Evolutionary conservation across 2,888 invertebrate genomes (phyloP), one percentile per base, ranked within the genome.

Genomic region (Trichacis sp.): DNA sequence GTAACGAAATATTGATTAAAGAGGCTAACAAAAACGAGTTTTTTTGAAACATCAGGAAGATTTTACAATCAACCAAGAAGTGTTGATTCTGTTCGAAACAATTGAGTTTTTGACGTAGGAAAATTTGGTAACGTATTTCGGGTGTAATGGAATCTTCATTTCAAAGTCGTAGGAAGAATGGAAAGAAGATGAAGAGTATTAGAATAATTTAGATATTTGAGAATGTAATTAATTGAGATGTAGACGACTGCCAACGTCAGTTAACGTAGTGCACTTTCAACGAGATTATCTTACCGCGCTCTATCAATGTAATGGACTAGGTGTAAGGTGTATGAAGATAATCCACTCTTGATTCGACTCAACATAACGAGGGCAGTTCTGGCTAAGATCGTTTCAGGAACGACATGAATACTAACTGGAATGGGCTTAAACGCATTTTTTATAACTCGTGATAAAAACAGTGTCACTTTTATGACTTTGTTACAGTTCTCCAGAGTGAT

Each of bases 281-380:
- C 47, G 49, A 60, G 60, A 67, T 67, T 67, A 67, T 67, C 67
- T 63, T 57, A 57, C 67, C 56, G 54, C 63, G 63, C 60, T 67
- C 63, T 60, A 67, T 67, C 67, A 67, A 64, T 68, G 60, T 68
- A 68, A 68, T 68, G 60, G 60, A 46, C 60, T 60, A 55, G 56
- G 57, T 54, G 64, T 68, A 61, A 61, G 60, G 54, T 53, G 53
- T 53, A 56, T 46, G 30, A 60, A 68, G 67, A 68, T 68, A 68
- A 68, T 68, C 67, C 60, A 60, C 63, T 60, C 67, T 60, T 68
- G 60, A 68, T 64, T 68, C 63, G 60, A 64, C 63, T 63, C 38
- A 60, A 68, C 64, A 64, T 60, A 68, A 64, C 57, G 67, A 60
- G 68, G 62, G 42, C 59, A 61, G 54, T 52, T 61, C 64, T 49